Conservation (phyloP, 2,888 invertebrate species). For the Pristionchus japonicus region DNA sequence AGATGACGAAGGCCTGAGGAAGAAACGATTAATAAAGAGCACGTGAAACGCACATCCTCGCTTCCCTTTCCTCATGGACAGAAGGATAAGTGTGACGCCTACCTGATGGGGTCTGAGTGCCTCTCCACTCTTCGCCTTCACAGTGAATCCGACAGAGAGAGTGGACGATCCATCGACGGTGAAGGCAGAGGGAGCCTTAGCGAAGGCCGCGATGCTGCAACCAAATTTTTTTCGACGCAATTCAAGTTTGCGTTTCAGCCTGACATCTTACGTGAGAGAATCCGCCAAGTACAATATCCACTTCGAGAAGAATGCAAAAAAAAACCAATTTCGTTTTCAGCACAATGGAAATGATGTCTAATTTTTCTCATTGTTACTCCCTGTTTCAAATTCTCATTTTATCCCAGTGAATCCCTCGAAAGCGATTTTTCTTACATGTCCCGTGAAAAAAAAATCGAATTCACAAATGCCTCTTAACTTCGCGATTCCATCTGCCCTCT, state of each 20-base stretch:
- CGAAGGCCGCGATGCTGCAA: constrained; percentile 83
- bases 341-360: too few relatives aligned
- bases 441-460: too few relatives aligned
- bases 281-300: too few relatives aligned
- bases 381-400: background rate
- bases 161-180: constrained; percentile 92
- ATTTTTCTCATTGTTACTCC: background rate
- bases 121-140: constrained; percentile 84
- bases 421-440: background rate
- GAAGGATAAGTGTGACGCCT: background rate
- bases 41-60: too few relatives aligned
- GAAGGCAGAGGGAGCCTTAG: constrained; percentile 82
- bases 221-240: background rate
- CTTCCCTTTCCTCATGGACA: too few relatives aligned
- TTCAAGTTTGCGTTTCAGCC: too few relatives aligned
- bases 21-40: background rate
- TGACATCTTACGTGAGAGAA: too few relatives aligned
- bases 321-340: too few relatives aligned
- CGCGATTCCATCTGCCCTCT: too few relatives aligned
- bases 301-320: too few relatives aligned
- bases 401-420: background rate
- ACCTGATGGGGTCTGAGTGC: constrained; percentile 81
- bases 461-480: too few relatives aligned
- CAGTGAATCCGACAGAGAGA: constrained; percentile 85
- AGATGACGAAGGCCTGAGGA: constrained; percentile 84